Base-by-base conservation (phyloP, 2,888 invertebrate species). In the Cephus sareptanus region DNA sequence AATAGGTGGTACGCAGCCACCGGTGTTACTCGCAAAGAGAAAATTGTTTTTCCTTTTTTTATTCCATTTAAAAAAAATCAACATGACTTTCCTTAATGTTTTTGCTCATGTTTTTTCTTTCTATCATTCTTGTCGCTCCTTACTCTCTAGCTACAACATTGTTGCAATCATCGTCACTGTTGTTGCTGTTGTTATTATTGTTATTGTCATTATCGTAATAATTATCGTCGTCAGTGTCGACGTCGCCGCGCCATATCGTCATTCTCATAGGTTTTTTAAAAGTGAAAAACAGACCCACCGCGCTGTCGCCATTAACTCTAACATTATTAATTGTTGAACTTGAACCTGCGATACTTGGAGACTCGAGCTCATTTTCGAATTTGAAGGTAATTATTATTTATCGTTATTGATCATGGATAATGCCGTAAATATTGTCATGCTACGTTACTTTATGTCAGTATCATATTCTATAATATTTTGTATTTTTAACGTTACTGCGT, bases 371-470 rank as follows among this genome's bases (percentile, higher is more conserved):
- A 81, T 80, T 80, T 79, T 78, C 76, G 31, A 31, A 34, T 71
- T 34, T 34, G 3, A 71, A 1, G 11, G 23, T 56, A 56, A 80
- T 79, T 79, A 81, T 81, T 82, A 77, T 77, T 75, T 79, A 77
- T 78, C 79, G 79, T 82, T 82, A 79, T 79, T 73, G 80, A 81
- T 79, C 82, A 83, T 81, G 74, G 71, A 80, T 80, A 79, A 73
- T 70, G 69, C 81, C 81, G 83, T 81, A 79, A 82, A 85, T 83
- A 83, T 81, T 83, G 84, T 83, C 84, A 83, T 80, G 83, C 84
- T 84, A 83, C 35, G 80, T 79, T 79, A 83, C 71, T 76, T 83
- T 80, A 79, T 74, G 77, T 77, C 80, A 77, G 68, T 68, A 81
- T 79, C 80, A 75, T 76, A 80, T 81, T 79, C 69, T 80, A 79